Percentiles rank a stretch among this genome's conserved stretches.
These are phyloP conservation scores for Drosophila navojoa DNA, from an alignment of 1,140 invertebrate genomes.

Conservation along the genomic window DNA sequence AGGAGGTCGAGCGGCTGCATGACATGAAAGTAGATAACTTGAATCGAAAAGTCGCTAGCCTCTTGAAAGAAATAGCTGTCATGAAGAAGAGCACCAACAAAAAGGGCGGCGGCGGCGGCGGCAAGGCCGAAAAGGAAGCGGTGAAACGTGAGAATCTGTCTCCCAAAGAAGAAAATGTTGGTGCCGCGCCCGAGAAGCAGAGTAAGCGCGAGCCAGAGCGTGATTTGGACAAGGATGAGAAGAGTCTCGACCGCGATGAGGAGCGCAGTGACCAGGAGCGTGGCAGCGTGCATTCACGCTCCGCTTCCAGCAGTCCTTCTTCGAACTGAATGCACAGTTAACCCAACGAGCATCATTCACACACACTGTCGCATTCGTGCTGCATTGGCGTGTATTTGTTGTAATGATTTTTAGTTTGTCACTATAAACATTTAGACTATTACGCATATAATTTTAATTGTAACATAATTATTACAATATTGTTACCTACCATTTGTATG, in stretches of 20 bases:
- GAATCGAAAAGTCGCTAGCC: conserved; percentile 90
- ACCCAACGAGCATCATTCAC: conserved; percentile 36
- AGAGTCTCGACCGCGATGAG: conserved; percentile 70
- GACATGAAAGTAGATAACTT: conserved; percentile 91
- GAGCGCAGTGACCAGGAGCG: conserved; percentile 71
- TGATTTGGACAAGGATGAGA: conserved; percentile 72
- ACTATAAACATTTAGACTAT: conserved; percentile 21
- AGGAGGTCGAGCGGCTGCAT: conserved; percentile 91
- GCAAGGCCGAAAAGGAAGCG: conserved; percentile 78
- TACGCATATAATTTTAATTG: conserved; percentile 56
- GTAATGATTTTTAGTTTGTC: conserved; percentile 50
- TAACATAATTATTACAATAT: conserved; percentile 75
- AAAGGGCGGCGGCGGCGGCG: conserved; percentile 29
- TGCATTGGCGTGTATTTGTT: conserved; percentile 33
- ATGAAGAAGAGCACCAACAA: conserved; percentile 92
- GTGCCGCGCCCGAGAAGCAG: conserved; percentile 45
- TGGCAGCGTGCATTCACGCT: conserved; percentile 56
- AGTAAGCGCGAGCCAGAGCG: conserved; percentile 49
- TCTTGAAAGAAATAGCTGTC: conserved; percentile 93
- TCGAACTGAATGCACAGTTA: conserved; percentile 62
- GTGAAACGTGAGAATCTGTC: conserved; percentile 84
- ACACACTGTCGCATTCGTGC: conserved; percentile 16
- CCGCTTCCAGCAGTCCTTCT: conserved; percentile 70
- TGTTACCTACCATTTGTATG: conserved; percentile 60
- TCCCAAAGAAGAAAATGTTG: conserved; percentile 72